These are phyloP conservation scores for Triplophysa dalaica DNA, from an alignment of 2,113 vertebrate genomes.

Conservation along the genomic window DNA sequence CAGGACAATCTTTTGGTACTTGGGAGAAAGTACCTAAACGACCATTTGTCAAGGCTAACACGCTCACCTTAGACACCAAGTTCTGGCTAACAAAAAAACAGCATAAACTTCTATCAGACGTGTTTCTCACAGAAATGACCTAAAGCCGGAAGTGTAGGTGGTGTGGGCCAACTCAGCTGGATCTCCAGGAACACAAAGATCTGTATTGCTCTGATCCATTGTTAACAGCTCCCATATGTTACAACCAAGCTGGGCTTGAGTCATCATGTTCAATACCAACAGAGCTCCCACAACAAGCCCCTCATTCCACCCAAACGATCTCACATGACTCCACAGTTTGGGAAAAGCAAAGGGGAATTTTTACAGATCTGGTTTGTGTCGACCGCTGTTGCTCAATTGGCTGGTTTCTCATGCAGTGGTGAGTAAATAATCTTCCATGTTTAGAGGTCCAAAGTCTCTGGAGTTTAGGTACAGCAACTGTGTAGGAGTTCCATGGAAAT, in stretches of 20 bases:
- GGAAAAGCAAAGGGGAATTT: slow-evolving; percentile 61
- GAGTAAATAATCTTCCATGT: slow-evolving; percentile 66
- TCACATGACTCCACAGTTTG: slow-evolving; percentile 61
- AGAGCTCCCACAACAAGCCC: slow-evolving; percentile 54
- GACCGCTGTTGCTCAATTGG: slow-evolving; percentile 67
- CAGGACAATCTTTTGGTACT: not conserved
- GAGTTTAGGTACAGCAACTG: slow-evolving; percentile 19
- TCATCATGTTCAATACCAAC: slow-evolving; percentile 33
- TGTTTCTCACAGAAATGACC: not conserved
- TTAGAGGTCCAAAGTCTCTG: slow-evolving; percentile 57
- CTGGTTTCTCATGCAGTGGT: slow-evolving; percentile 65
- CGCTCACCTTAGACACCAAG: not conserved
- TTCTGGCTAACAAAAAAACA: slow-evolving; percentile 16
- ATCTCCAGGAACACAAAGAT: slow-evolving; percentile 54
- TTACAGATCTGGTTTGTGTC: slow-evolving; percentile 70
- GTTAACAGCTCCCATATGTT: slow-evolving; percentile 54
- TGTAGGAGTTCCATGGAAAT: slow-evolving; percentile 12
- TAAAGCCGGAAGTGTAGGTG: slow-evolving; percentile 57
- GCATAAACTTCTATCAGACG: not conserved
- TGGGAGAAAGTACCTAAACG: not conserved
- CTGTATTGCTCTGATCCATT: slow-evolving; percentile 44
- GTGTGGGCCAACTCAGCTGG: slow-evolving; percentile 53
- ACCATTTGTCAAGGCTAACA: not conserved
- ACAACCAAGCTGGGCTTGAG: slow-evolving; percentile 43
- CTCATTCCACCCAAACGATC: slow-evolving; percentile 57